Conservation (phyloP, 2,888 invertebrate species). For the Cetonia aurata region DNA sequence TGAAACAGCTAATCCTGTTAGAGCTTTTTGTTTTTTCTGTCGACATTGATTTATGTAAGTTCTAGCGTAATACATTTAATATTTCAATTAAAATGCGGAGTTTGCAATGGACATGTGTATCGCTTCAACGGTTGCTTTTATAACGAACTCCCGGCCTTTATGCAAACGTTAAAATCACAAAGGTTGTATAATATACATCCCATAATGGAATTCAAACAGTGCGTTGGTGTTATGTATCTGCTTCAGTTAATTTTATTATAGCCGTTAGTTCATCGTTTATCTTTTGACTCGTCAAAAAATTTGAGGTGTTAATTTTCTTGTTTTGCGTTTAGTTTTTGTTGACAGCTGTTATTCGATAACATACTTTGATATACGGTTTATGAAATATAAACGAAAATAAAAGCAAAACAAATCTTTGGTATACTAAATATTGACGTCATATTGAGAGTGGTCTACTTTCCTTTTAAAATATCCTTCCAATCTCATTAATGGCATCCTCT, state of each 20-base stretch:
- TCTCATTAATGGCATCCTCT: neutral
- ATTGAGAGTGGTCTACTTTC: neutral
- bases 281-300: neutral
- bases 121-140: conserved; percentile 3
- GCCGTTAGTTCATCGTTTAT: neutral
- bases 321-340: neutral
- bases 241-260: neutral
- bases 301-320: neutral
- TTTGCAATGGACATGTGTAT: conserved; percentile 11
- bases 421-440: neutral
- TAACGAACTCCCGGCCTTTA: conserved; percentile 2
- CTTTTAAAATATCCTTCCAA: neutral
- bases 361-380: too few species aligned
- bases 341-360: too few species aligned
- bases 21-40: too few species aligned
- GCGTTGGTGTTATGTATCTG: neutral
- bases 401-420: too few species aligned
- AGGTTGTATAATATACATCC: neutral
- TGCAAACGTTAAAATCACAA: conserved; percentile 10
- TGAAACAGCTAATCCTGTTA: too few species aligned
- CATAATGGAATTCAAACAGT: conserved; percentile 12
- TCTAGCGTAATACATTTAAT: conserved; percentile 27
- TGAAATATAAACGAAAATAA: too few species aligned
- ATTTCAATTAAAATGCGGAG: conserved; percentile 32
- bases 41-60: neutral